phyloP scores from a whole-genome alignment of 2,797 vertebrate species.

The Chloroceryle inda region DNA sequence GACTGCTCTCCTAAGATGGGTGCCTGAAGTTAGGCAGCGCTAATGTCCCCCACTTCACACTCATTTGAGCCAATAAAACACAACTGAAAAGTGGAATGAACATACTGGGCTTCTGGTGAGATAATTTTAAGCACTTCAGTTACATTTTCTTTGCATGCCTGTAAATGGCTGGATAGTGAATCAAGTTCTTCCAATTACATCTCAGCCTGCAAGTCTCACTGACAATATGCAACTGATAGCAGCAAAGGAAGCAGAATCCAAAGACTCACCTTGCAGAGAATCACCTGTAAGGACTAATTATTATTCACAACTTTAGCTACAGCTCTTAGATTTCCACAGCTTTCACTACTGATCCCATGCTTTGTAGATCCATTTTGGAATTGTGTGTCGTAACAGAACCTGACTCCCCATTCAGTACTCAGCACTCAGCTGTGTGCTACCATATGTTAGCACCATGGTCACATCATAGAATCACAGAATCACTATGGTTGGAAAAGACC shows the following conservation, averaged over 20 bases:
- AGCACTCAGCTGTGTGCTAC: not conserved
- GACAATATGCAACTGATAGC: not conserved
- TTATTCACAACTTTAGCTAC: not conserved
- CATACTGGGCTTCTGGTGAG: not conserved
- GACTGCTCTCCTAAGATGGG: not conserved
- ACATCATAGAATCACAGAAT: not conserved
- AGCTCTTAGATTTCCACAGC: not conserved
- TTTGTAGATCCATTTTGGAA: constrained; percentile 7
- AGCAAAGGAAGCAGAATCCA: not conserved
- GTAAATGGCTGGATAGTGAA: not conserved
- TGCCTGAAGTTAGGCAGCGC: not conserved
- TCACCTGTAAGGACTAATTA: not conserved
- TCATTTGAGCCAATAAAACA: not conserved
- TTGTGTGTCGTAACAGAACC: not conserved
- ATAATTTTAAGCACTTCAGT: not conserved
- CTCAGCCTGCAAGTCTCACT: not conserved
- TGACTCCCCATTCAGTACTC: not conserved
- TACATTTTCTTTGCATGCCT: not conserved
- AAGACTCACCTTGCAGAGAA: not conserved
- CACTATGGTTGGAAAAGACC: too few relatives aligned
- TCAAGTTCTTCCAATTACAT: not conserved
- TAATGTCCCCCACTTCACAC: not conserved
- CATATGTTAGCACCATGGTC: not conserved
- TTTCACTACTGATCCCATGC: not conserved
- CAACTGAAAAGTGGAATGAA: not conserved